phyloP scores from a whole-genome alignment of 2,113 vertebrate species.

The Cricetomys ansorgei region DNA sequence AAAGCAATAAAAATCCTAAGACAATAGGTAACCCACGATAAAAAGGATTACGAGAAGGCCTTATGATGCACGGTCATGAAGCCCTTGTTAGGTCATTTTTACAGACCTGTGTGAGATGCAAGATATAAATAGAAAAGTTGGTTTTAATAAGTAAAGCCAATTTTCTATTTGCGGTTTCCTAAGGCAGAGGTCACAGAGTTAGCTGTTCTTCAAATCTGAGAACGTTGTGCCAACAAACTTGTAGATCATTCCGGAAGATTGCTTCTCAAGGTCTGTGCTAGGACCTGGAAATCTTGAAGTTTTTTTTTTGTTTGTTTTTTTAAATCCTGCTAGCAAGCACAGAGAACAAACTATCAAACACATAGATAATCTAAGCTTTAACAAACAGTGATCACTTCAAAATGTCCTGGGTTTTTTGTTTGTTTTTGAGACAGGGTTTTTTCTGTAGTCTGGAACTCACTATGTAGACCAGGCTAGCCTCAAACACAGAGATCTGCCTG shows the following conservation, averaged over 20 bases:
- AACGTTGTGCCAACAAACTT: background rate
- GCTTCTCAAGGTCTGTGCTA: background rate
- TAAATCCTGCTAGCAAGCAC: slow-evolving; percentile 3
- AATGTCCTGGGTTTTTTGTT: background rate
- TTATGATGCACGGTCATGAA: background rate
- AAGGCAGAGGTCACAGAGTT: background rate
- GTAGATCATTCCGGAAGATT: background rate
- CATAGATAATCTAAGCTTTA: background rate
- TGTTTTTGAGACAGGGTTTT: background rate
- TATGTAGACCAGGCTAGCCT: too few species aligned
- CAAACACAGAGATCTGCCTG: background rate
- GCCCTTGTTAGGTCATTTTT: background rate
- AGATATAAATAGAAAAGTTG: background rate
- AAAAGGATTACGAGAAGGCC: background rate
- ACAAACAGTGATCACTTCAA: background rate
- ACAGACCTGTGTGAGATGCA: background rate
- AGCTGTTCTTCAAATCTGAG: background rate
- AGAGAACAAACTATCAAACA: slow-evolving; percentile 7
- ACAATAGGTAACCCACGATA: too few species aligned
- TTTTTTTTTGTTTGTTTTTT: background rate
- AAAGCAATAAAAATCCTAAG: background rate
- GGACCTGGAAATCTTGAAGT: background rate
- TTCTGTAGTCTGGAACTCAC: background rate
- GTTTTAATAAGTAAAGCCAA: background rate
- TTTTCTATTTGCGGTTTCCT: background rate